Evolutionary conservation across 1,140 invertebrate species (phyloP).

Genomic region (Melipona quadrifasciata): DNA sequence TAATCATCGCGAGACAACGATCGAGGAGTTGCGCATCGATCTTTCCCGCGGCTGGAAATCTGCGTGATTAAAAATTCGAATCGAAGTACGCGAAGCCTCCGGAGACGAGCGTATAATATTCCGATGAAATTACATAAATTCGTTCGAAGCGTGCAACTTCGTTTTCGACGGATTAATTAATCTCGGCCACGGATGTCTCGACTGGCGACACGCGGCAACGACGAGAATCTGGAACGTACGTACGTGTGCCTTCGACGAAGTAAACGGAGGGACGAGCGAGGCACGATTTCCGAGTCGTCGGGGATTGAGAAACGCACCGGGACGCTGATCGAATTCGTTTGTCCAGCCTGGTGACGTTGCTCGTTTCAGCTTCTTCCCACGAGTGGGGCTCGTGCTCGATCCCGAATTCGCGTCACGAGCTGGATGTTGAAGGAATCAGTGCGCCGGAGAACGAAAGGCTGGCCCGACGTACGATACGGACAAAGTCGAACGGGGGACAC

Average conservation of each 20-base stretch:
- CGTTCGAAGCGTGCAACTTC: background rate
- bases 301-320: background rate
- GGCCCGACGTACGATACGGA: slow-evolving; percentile 56
- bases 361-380: slow-evolving; percentile 16
- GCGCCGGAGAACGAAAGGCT: slow-evolving; percentile 52
- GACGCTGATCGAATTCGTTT: slow-evolving; percentile 27
- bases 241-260: no score
- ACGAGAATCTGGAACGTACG: background rate
- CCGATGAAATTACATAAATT: no score
- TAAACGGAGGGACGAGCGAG: background rate
- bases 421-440: slow-evolving; percentile 62
- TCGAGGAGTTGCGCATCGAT: background rate
- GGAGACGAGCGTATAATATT: background rate
- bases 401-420: slow-evolving; percentile 60
- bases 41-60: no score
- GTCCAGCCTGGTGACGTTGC: background rate
- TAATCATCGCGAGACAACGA: background rate
- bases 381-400: background rate
- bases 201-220: background rate
- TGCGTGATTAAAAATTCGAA: background rate
- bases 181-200: background rate
- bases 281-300: background rate
- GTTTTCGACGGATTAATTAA: background rate
- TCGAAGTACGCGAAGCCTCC: background rate
- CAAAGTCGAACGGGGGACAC: slow-evolving; percentile 43